Evolutionary conservation across 2,113 vertebrate genomes (phyloP).

Genomic region (Gavialis gangeticus): DNA sequence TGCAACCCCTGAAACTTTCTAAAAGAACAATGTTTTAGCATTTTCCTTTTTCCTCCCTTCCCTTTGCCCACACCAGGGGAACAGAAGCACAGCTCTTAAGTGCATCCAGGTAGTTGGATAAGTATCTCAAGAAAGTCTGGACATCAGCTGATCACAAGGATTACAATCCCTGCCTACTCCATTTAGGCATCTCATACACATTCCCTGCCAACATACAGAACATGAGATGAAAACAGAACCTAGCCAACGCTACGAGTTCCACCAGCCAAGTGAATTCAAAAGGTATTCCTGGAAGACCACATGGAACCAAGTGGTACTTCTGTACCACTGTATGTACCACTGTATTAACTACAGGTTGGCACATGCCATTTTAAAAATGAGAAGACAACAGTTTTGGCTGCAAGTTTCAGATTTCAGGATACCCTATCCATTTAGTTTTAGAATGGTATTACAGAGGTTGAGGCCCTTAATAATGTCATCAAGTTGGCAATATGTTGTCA

Average conservation of each 20-base stretch:
- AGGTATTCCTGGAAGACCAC: not conserved
- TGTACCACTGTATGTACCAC: too few species aligned
- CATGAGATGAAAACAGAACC: not conserved
- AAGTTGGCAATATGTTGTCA: not conserved
- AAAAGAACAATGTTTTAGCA: not conserved
- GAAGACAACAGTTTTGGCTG: not conserved
- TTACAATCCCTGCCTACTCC: not conserved
- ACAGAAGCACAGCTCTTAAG: not conserved
- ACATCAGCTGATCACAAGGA: not conserved
- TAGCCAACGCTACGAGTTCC: not conserved
- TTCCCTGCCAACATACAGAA: not conserved
- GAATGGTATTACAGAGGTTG: not conserved
- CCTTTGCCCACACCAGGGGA: not conserved
- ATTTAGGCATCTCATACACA: not conserved
- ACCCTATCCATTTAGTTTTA: not conserved
- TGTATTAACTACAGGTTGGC: not conserved
- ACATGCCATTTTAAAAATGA: not conserved
- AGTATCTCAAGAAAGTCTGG: not conserved
- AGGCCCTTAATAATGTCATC: not conserved
- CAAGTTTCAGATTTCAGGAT: not conserved
- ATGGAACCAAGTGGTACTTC: too few species aligned
- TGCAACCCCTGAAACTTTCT: not conserved
- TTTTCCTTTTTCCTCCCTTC: not conserved
- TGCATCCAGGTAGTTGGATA: not conserved
- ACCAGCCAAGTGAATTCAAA: not conserved